phyloP scores from a whole-genome alignment of 2,797 vertebrate species.

The Scolopax rusticola region DNA sequence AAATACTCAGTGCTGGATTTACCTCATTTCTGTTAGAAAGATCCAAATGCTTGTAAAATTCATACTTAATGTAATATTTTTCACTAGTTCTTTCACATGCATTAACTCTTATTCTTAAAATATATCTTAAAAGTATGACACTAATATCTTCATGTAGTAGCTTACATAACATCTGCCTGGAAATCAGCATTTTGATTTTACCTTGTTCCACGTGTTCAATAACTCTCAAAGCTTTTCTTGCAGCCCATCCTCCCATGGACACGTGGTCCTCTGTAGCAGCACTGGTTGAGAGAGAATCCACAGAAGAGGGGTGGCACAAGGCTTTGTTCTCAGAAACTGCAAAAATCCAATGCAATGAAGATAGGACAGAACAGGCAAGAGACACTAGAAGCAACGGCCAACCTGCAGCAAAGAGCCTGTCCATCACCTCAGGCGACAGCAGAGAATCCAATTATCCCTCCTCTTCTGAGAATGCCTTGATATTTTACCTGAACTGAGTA shows the following conservation, averaged over 20 bases:
- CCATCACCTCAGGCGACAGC: not conserved
- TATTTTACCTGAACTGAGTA: not conserved
- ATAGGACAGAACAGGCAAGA: not conserved
- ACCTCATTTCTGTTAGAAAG: not conserved
- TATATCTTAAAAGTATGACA: not conserved
- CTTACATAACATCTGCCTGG: not conserved
- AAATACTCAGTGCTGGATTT: not conserved
- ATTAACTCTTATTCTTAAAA: not conserved
- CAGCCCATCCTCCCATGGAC: conserved; percentile 99
- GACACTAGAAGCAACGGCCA: not conserved
- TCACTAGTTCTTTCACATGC: not conserved
- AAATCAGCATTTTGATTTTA: conserved; percentile 57
- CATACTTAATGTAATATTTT: not conserved
- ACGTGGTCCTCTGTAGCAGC: conserved; percentile 98
- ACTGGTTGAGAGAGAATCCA: conserved; percentile 98
- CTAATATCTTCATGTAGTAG: not conserved
- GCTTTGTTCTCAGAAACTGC: conserved; percentile 98
- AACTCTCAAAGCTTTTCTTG: conserved; percentile 93
- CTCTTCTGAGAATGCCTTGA: accelerated
- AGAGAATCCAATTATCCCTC: not conserved
- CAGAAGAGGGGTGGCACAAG: conserved; percentile 96
- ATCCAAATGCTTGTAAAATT: not conserved
- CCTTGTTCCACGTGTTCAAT: conserved; percentile 98
- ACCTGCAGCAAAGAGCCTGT: not conserved
- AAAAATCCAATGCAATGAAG: conserved; percentile 45